Conservation (phyloP, 2,797 vertebrate species). For the Cephalopachus bancanus region DNA sequence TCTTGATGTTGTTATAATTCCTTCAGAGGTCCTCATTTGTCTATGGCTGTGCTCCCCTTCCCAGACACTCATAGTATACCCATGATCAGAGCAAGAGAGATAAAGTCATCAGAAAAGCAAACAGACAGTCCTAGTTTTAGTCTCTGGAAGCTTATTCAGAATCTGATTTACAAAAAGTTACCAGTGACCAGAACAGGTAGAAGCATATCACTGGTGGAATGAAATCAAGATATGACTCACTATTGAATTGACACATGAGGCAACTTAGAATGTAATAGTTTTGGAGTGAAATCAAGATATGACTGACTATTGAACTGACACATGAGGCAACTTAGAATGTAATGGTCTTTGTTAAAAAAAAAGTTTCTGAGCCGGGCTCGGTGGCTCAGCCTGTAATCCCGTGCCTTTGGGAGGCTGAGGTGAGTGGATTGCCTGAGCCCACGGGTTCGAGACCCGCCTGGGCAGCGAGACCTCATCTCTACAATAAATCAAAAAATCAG, state of each 20-base stretch:
- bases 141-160: slow-evolving; percentile 28
- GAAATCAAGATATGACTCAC: slow-evolving; percentile 61
- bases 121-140: slow-evolving; percentile 7
- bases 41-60: slow-evolving; percentile 57
- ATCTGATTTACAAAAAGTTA: slow-evolving; percentile 69
- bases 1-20: slow-evolving; percentile 71
- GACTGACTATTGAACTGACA: slow-evolving; percentile 58
- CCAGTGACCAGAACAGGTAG: slow-evolving; percentile 42
- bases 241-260: slow-evolving; percentile 64
- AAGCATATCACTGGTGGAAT: slow-evolving; percentile 40
- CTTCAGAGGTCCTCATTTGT: slow-evolving; percentile 59
- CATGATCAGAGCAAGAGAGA: slow-evolving; percentile 67
- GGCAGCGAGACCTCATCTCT: no score
- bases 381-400: no score
- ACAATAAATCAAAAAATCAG: no score
- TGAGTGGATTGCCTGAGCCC: no score
- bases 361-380: no score
- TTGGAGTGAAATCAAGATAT: slow-evolving; percentile 64
- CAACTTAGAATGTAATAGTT: slow-evolving; percentile 60
- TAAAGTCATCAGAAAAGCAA: slow-evolving; percentile 60
- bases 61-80: slow-evolving; percentile 59
- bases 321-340: slow-evolving; percentile 55
- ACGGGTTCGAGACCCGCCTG: no score
- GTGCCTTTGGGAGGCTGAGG: no score
- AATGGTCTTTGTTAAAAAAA: slow-evolving; percentile 56